phyloP scores from a whole-genome alignment of 2,113 vertebrate genomes.

The Poeciliopsis occidentalis region DNA sequence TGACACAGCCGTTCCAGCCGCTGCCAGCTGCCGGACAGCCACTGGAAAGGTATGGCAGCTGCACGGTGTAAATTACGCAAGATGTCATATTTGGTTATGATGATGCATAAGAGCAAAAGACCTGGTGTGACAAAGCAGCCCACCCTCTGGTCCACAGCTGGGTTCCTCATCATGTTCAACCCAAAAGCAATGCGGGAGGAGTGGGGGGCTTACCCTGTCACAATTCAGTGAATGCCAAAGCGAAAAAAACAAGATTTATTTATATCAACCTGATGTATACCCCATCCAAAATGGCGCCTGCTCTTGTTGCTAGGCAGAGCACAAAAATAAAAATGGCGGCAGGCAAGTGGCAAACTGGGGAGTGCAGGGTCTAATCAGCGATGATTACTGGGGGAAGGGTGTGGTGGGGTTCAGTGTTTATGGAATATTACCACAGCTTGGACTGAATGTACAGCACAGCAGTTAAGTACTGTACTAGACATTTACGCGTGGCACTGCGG shows the following conservation, averaged over 20 bases:
- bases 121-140: constrained; percentile 59
- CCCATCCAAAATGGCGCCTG: constrained; percentile 67
- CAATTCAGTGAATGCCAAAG: constrained; percentile 43
- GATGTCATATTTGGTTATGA: constrained; percentile 70
- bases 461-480: neutral
- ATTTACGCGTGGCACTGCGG: constrained; percentile 11
- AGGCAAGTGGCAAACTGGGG: constrained; percentile 68
- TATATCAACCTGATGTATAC: constrained; percentile 62
- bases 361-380: constrained; percentile 67
- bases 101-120: constrained; percentile 65
- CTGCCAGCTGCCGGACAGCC: constrained; percentile 8
- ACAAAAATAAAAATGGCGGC: constrained; percentile 70
- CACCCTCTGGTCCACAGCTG: constrained; percentile 61
- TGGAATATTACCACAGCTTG: constrained; percentile 46
- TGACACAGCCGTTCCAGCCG: constrained; percentile 53
- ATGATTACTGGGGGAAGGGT: constrained; percentile 66
- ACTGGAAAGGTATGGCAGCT: constrained; percentile 39
- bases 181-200: constrained; percentile 41
- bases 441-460: constrained; percentile 16
- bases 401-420: constrained; percentile 63
- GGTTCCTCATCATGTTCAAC: constrained; percentile 47
- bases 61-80: constrained; percentile 56
- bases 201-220: constrained; percentile 7
- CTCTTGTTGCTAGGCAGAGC: constrained; percentile 82
- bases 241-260: constrained; percentile 56